Conservation (phyloP, 2,113 vertebrate species). For the Daubentonia madagascariensis region DNA sequence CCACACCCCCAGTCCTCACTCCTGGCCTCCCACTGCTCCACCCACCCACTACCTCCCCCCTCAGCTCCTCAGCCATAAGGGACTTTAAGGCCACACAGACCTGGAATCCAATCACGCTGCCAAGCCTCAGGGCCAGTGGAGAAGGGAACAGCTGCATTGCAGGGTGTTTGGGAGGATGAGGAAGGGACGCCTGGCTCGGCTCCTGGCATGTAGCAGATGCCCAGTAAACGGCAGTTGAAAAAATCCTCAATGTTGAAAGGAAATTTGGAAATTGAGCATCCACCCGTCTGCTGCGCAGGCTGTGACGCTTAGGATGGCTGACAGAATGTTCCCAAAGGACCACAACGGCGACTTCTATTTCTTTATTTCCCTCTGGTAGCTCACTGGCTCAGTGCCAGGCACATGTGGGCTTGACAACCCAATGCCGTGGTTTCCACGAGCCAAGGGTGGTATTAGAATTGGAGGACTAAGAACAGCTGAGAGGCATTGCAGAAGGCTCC, state of each 20-base stretch:
- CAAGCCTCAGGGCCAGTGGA: accelerated
- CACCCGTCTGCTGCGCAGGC: not conserved
- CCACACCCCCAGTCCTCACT: not conserved
- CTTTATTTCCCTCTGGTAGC: not conserved
- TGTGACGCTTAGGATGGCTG: not conserved
- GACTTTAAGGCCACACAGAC: not conserved
- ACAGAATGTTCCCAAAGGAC: not conserved
- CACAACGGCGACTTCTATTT: accelerated
- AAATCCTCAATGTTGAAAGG: not conserved
- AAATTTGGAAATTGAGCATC: not conserved
- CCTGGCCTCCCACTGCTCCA: not conserved
- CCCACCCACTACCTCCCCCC: not conserved
- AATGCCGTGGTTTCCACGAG: not conserved
- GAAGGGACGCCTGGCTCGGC: accelerated
- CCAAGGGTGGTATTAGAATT: not conserved
- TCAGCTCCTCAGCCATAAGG: not conserved
- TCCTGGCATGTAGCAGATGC: not conserved
- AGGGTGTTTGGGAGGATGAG: not conserved
- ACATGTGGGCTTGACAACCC: not conserved
- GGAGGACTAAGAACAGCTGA: accelerated
- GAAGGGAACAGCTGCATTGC: not conserved
- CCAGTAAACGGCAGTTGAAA: not conserved
- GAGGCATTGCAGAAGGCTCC: accelerated
- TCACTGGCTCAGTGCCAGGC: not conserved
- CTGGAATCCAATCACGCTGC: not conserved